Evolutionary conservation across 1,140 invertebrate species (phyloP), one percentile per base, ranked within the genome.

Genomic region (Lithobius niger): DNA sequence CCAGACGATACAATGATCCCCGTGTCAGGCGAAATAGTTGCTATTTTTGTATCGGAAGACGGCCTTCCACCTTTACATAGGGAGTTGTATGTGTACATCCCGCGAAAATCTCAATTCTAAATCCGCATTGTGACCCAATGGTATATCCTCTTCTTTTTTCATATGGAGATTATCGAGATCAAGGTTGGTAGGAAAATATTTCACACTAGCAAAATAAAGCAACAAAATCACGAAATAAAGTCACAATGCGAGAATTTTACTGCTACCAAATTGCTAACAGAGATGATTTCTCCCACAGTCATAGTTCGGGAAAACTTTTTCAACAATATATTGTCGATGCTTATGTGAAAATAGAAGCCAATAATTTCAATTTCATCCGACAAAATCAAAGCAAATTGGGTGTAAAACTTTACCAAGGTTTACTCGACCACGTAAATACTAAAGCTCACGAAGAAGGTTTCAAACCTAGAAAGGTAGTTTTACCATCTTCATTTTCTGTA

Each of bases 341-440:
- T 64, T 75, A 71, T 63, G 68, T 66, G 3, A 76, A 75, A 68
- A 67, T 77, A 48, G 71, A 75, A 66, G 70, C 55, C 42, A 68
- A 72, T 61, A 58, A 70, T 45, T 59, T 72, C 6, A 55, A 58
- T 26, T 75, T 61, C 57, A 68, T 74, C 24, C 27, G 64, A 53
- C 60, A 62, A 3, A 71, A 76, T 64, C 73, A 78, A 64, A 62
- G 52, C n/a, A 66, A 71, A 59, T 59, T 77, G 16, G 61, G 71
- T 53, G 63, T 62, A 24, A 71, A 76, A 59, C 59, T 69, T 22
- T 76, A 77, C 57, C 64, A 70, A 53, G 69, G 71, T 57, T 60
- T 76, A 27, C 62, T 61, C 57, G 59, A 72, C 52, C 26, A 19
- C 50, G 44, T 45, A 24, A 18, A 36, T 10, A 10, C 31, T 36